Conservation (phyloP, 2,113 vertebrate genomes). For the Pseudorasbora parva region DNA sequence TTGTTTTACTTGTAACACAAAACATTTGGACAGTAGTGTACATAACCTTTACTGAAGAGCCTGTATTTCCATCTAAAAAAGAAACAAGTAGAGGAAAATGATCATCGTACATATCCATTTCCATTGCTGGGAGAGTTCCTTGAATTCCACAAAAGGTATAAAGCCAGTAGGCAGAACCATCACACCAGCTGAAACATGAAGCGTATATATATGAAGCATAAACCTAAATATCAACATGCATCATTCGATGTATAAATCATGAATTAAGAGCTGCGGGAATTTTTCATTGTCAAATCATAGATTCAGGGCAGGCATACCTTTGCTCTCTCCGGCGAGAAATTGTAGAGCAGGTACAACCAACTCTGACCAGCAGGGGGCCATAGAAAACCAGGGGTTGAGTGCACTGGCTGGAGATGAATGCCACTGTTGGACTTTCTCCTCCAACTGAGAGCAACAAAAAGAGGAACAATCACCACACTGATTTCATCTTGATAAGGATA, state of each 20-base stretch:
- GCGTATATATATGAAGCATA: slow-evolving; percentile 1
- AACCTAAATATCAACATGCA: background rate
- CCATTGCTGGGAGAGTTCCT: slow-evolving; percentile 93
- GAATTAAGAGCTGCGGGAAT: background rate
- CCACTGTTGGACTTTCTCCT: slow-evolving; percentile 94
- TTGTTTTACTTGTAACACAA: no score
- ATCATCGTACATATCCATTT: slow-evolving; percentile 85
- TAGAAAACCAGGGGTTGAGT: slow-evolving; percentile 92
- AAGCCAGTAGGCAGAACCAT: slow-evolving; percentile 86
- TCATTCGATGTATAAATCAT: background rate
- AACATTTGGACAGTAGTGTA: no score
- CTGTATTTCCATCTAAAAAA: background rate
- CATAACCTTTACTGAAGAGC: no score
- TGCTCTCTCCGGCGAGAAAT: slow-evolving; percentile 91
- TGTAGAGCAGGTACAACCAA: slow-evolving; percentile 89
- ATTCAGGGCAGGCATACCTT: slow-evolving; percentile 73
- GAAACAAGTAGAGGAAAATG: background rate
- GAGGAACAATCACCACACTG: background rate
- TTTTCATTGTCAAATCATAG: background rate
- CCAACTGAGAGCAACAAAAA: slow-evolving; percentile 77
- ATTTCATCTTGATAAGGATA: background rate
- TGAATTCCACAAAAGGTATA: slow-evolving; percentile 90
- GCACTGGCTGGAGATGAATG: slow-evolving; percentile 90
- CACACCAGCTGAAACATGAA: slow-evolving; percentile 68
- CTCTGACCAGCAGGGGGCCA: slow-evolving; percentile 91